Evolutionary conservation across 2,797 vertebrate genomes (phyloP).

Genomic region (Myotis daubentonii): DNA sequence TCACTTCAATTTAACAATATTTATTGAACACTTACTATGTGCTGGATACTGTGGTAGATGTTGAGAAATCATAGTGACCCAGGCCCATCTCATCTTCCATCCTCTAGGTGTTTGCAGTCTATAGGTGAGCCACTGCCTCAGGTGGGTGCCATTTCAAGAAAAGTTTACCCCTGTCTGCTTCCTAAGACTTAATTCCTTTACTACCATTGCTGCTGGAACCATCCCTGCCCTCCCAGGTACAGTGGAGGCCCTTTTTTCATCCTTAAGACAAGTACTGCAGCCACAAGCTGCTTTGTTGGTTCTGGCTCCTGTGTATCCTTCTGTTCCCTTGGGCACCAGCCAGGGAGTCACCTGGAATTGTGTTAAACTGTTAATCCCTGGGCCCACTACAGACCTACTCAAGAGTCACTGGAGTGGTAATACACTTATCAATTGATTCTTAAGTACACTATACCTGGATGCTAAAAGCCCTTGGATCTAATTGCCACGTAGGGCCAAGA

Average conservation of each 20-base stretch:
- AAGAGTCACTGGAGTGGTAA: neutral
- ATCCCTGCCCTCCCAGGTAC: neutral
- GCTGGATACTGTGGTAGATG: neutral
- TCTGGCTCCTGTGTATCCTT: neutral
- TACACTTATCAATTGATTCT: neutral
- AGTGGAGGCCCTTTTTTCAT: neutral
- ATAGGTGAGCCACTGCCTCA: neutral
- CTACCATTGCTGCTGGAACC: no score
- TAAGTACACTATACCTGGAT: neutral
- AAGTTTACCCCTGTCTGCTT: neutral
- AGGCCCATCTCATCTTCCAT: neutral
- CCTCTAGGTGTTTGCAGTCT: neutral
- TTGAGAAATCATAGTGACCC: neutral
- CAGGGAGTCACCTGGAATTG: neutral
- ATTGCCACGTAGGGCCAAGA: neutral
- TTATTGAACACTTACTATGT: neutral
- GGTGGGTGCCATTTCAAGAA: neutral
- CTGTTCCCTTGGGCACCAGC: neutral
- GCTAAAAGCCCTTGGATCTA: neutral
- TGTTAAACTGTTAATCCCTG: neutral
- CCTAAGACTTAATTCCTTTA: neutral
- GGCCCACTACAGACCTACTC: neutral
- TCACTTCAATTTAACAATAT: neutral
- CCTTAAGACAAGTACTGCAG: neutral
- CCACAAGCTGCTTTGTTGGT: neutral